Evolutionary conservation across 2,888 invertebrate species (phyloP).

Genomic region (Dilophus febrilis): DNA sequence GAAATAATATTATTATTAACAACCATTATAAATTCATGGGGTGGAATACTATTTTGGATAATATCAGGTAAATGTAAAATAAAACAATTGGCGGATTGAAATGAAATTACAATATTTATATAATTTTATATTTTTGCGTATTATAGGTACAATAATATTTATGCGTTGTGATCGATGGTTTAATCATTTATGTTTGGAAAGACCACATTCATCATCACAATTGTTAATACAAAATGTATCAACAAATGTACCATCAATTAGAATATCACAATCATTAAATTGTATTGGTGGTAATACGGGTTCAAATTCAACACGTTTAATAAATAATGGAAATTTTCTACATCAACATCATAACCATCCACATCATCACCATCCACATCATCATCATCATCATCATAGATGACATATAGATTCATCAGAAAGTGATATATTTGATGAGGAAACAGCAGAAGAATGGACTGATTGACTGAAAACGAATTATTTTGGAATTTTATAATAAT

Average conservation of each 20-base stretch:
- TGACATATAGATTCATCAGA: slow-evolving; percentile 29
- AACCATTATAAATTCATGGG: slow-evolving; percentile 26
- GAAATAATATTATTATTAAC: slow-evolving; percentile 21
- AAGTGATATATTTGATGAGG: slow-evolving; percentile 25
- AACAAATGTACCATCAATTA: slow-evolving; percentile 21
- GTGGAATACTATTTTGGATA: slow-evolving; percentile 26
- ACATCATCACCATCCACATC: slow-evolving; percentile 20
- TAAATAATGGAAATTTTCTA: neutral
- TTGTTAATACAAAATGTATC: slow-evolving; percentile 14
- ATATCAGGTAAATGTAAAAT: slow-evolving; percentile 20
- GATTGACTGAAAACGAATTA: slow-evolving; percentile 8
- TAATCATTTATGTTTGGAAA: slow-evolving; percentile 28
- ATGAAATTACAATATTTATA: too few relatives aligned
- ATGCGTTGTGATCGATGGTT: slow-evolving; percentile 27
- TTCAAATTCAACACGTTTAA: neutral
- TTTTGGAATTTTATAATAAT: neutral
- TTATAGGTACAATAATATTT: slow-evolving; percentile 16
- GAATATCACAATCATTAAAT: slow-evolving; percentile 24
- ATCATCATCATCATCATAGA: slow-evolving; percentile 18
- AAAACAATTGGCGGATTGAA: too few relatives aligned
- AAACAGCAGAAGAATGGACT: slow-evolving; percentile 18
- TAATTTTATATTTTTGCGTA: neutral
- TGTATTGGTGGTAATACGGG: slow-evolving; percentile 6
- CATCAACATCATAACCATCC: too few relatives aligned
- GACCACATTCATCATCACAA: slow-evolving; percentile 15